Percentiles rank a stretch among this genome's conserved stretches.
These are phyloP conservation scores for Brachymystax lenok DNA, from an alignment of 2,797 vertebrate species.

Conservation along the genomic window DNA sequence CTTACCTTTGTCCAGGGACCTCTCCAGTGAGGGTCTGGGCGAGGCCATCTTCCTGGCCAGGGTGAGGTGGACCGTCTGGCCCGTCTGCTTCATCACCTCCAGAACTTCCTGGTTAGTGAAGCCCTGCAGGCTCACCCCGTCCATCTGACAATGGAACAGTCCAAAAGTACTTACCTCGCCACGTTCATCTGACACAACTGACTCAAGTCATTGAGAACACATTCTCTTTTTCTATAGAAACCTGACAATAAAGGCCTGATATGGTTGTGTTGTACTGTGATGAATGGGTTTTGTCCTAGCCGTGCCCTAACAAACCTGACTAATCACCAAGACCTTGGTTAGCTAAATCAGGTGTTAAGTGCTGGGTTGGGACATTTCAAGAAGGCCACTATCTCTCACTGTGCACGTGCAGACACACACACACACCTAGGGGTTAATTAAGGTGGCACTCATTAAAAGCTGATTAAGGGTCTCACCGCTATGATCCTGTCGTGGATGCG, in stretches of 20 bases:
- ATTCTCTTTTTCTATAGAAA: neutral
- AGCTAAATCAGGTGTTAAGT: too few species aligned
- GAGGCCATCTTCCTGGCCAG: conserved; percentile 79
- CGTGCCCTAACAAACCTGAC: too few species aligned
- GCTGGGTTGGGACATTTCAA: too few species aligned
- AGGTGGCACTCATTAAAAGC: conserved; percentile 46
- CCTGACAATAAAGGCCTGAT: neutral
- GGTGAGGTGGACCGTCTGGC: conserved; percentile 83
- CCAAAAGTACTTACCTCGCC: conserved; percentile 59
- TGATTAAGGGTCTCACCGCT: conserved; percentile 79
- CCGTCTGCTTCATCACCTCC: conserved; percentile 83
- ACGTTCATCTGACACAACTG: conserved; percentile 77
- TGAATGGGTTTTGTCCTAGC: too few species aligned
- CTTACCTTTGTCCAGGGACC: conserved; percentile 79
- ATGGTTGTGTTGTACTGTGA: neutral
- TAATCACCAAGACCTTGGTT: too few species aligned
- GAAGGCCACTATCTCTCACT: neutral
- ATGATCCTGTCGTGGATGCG: conserved; percentile 88
- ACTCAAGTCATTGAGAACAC: neutral
- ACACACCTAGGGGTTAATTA: conserved; percentile 25
- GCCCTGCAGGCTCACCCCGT: conserved; percentile 87
- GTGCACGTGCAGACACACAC: neutral
- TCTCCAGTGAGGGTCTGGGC: conserved; percentile 58
- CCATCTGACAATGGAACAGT: conserved; percentile 71
- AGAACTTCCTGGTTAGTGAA: conserved; percentile 90